Evolutionary conservation across 1,140 invertebrate genomes (phyloP), one percentile per base, ranked within the genome.

Genomic region (Hydropsyche tenuis): DNA sequence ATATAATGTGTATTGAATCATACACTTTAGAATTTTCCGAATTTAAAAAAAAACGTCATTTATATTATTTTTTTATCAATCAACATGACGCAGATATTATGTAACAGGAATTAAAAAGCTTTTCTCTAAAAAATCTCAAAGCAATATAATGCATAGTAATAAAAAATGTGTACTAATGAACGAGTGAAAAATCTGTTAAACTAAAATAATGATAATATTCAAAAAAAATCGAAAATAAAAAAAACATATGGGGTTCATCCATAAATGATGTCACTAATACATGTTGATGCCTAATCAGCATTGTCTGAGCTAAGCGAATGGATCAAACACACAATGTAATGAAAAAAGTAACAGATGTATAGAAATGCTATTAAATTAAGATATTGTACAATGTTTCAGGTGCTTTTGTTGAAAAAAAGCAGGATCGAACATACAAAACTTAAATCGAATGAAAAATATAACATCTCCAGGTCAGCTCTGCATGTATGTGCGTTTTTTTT

Each of bases 251-350:
- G 76, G 76, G 73, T 75, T 63, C 75, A 74, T 77, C 76, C 76
- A 77, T 77, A 71, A 77, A 77, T 77, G 73, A 73, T 73, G 76
- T 77, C 76, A 77, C 76, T 75, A 51, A 77, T 73, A 75, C 27
- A 69, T 74, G 51, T 75, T 74, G 20, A 74, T 69, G 65, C 60
- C 64, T 46, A 60, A 56, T 74, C 60, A 56, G 65, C 68, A 69
- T 74, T 63, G 65, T 68, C 71, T 74, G 75, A 73, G 75, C 73
- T 74, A 77, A 77, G 75, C 75, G 42, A 65, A 77, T 77, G 75
- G 30, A 77, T 73, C 22, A 20, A 75, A 75, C 62, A 66, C 25
- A 43, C 43, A 68, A 30, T 69, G 16, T 53, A 60, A 20, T 60
- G 14, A 14, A 65, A 65, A 65, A 25, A 30, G 23, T 63, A 63